phyloP scores from a whole-genome alignment of 2,113 vertebrate species.

The Halcyon senegalensis region DNA sequence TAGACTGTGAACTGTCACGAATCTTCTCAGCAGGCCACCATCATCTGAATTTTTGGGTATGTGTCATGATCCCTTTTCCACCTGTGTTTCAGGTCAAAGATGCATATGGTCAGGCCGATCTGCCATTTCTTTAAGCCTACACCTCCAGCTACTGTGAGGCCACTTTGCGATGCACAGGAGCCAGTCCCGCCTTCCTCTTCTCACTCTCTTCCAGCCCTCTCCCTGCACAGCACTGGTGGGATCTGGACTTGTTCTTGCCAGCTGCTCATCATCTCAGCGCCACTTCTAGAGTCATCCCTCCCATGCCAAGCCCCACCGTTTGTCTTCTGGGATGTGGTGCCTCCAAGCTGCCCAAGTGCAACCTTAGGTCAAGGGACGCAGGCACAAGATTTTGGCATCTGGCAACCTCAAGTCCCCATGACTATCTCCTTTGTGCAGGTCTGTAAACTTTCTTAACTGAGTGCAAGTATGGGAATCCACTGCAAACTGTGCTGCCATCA shows the following conservation, averaged over 20 bases:
- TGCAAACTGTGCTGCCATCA: neutral
- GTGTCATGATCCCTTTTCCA: neutral
- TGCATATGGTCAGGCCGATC: neutral
- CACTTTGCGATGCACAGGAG: neutral
- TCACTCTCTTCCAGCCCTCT: neutral
- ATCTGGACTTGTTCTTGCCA: neutral
- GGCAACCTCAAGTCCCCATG: rapidly evolving
- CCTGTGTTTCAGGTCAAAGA: neutral
- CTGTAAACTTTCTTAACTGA: neutral
- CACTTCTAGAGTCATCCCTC: neutral
- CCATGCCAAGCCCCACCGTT: neutral
- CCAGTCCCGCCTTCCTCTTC: neutral
- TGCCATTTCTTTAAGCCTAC: neutral
- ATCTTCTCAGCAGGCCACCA: neutral
- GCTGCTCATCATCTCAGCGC: neutral
- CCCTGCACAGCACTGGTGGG: rapidly evolving
- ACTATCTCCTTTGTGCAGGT: neutral
- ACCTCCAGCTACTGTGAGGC: neutral
- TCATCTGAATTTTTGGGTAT: neutral
- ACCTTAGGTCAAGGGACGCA: neutral
- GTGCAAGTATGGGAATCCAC: neutral
- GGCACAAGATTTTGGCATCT: neutral
- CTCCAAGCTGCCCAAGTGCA: neutral
- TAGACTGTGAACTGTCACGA: neutral
- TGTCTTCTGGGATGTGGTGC: neutral